Evolutionary conservation across 2,113 vertebrate genomes (phyloP).

Genomic region (Xiphophorus couchianus): DNA sequence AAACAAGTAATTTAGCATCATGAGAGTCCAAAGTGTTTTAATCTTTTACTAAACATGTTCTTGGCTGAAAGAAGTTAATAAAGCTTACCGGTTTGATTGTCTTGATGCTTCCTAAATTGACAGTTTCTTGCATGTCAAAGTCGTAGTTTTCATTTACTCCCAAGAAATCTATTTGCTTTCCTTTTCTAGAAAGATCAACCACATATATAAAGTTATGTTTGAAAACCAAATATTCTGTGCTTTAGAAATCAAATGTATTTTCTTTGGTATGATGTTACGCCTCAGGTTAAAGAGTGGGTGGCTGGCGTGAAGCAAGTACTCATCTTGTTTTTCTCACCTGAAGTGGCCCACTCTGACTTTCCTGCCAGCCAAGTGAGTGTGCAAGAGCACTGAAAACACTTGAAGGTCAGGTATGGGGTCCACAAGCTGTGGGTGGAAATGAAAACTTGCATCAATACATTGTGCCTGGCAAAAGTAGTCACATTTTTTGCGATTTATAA

Average conservation of each 20-base stretch:
- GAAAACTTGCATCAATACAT: not conserved
- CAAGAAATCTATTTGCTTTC: slow-evolving; percentile 77
- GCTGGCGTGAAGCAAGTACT: not conserved
- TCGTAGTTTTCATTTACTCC: slow-evolving; percentile 81
- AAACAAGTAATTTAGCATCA: not conserved
- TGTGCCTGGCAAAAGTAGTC: not conserved
- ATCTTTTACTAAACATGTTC: not conserved
- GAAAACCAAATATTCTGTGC: not conserved
- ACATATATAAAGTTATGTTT: not conserved
- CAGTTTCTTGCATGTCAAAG: slow-evolving; percentile 81
- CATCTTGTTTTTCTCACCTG: slow-evolving; percentile 66
- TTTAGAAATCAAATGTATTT: not conserved
- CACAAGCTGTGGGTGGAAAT: slow-evolving; percentile 67
- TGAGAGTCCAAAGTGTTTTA: not conserved
- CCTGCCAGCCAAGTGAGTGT: slow-evolving; percentile 83
- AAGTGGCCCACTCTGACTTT: slow-evolving; percentile 80
- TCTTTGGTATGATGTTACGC: not conserved
- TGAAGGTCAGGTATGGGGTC: slow-evolving; percentile 74
- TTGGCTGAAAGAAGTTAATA: not conserved
- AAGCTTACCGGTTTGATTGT: slow-evolving; percentile 72
- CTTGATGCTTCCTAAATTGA: slow-evolving; percentile 67
- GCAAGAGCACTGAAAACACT: slow-evolving; percentile 78
- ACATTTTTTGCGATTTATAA: not conserved
- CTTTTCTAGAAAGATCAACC: slow-evolving; percentile 69
- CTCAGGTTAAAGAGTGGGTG: not conserved